Percentiles rank a stretch among this genome's conserved stretches.
Conservation (phyloP, 2,888 invertebrate species). For the Sarcophaga rosellei region DNA sequence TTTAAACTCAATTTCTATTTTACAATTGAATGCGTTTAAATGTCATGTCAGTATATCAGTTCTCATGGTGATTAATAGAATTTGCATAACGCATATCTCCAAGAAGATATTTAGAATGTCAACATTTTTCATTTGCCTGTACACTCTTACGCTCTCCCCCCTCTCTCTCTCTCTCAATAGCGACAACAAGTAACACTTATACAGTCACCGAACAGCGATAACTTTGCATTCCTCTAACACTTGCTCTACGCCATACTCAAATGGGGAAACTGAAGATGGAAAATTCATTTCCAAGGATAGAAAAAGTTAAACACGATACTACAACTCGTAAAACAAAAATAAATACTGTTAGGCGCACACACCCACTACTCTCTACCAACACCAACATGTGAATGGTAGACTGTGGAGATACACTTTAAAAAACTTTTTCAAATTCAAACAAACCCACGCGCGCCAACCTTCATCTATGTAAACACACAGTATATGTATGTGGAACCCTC, state of each 20-base stretch:
- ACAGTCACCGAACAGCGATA: neutral
- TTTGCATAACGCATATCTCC: conserved; percentile 58
- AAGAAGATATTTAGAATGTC: conserved; percentile 53
- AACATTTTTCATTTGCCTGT: conserved; percentile 24
- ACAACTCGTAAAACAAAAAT: neutral
- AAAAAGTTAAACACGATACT: conserved; percentile 24
- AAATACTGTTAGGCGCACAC: neutral
- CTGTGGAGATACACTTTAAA: too few species aligned
- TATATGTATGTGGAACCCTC: too few species aligned
- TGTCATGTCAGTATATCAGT: conserved; percentile 65
- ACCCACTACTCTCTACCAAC: neutral
- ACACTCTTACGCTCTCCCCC: neutral
- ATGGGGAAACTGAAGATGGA: neutral
- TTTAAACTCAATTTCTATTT: conserved; percentile 64
- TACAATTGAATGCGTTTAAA: conserved; percentile 62
- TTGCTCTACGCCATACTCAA: neutral
- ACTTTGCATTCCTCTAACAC: neutral
- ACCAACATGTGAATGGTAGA: too few species aligned
- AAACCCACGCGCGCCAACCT: too few species aligned
- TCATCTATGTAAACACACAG: too few species aligned
- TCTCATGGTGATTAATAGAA: conserved; percentile 63
- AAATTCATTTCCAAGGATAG: conserved; percentile 29
- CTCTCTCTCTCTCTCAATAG: neutral
- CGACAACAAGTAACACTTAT: too few species aligned
- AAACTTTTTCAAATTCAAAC: too few species aligned